Conservation (phyloP, 1,140 invertebrate genomes). For the Aradophagus sp. region DNA sequence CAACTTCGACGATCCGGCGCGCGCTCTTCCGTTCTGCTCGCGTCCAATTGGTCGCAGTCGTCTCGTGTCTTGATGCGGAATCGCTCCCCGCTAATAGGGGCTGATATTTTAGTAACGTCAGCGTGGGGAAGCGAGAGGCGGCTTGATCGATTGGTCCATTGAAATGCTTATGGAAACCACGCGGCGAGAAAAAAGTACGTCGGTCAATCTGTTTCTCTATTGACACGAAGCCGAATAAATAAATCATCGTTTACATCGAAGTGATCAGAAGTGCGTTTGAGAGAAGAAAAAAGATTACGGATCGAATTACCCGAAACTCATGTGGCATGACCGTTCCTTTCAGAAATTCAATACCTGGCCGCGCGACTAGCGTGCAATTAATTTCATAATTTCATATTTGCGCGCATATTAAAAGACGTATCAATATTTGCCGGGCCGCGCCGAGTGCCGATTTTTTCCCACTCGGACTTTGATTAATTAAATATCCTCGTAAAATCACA, state of each 20-base stretch:
- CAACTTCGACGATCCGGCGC: slow-evolving; percentile 22
- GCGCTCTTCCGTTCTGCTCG: slow-evolving; percentile 28
- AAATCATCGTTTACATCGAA: slow-evolving; percentile 64
- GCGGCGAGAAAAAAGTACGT: slow-evolving; percentile 35
- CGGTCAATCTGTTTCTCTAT: slow-evolving; percentile 70
- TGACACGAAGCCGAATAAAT: slow-evolving; percentile 70
- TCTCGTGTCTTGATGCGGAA: slow-evolving; percentile 44
- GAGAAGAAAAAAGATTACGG: slow-evolving; percentile 5
- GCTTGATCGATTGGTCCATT: slow-evolving; percentile 74
- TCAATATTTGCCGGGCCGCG: slow-evolving; percentile 39
- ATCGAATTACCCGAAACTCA: no score
- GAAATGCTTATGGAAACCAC: slow-evolving; percentile 72
- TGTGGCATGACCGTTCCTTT: slow-evolving; percentile 10
- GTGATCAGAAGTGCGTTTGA: slow-evolving; percentile 13
- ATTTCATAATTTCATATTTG: slow-evolving; percentile 46
- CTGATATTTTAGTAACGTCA: slow-evolving; percentile 69
- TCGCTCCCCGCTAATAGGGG: slow-evolving; percentile 72
- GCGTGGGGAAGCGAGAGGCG: slow-evolving; percentile 55
- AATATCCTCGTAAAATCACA: slow-evolving; percentile 62
- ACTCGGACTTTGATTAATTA: slow-evolving; percentile 64
- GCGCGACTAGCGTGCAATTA: slow-evolving; percentile 15
- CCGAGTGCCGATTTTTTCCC: slow-evolving; percentile 44
- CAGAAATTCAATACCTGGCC: slow-evolving; percentile 22
- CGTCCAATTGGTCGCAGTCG: slow-evolving; percentile 8
- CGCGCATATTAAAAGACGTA: slow-evolving; percentile 34